phyloP scores from a whole-genome alignment of 1,140 invertebrate genomes.

The Leptopilina boulardi region DNA sequence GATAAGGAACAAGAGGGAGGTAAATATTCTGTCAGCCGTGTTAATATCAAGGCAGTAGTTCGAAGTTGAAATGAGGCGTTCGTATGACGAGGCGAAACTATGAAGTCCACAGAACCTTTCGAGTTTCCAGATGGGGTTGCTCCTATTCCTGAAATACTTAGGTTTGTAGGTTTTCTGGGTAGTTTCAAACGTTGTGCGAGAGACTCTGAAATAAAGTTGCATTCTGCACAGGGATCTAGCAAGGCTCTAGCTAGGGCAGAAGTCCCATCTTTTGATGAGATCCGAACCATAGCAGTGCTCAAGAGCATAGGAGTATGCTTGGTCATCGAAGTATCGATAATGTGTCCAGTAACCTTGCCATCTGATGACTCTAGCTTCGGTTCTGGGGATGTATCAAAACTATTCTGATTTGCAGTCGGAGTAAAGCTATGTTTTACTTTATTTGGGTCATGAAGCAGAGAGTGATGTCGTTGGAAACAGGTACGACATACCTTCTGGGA shows the following conservation, averaged over 20 bases:
- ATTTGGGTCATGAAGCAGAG: neutral
- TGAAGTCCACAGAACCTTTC: neutral
- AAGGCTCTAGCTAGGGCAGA: neutral
- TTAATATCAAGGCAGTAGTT: neutral
- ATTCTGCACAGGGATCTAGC: neutral
- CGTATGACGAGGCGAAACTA: neutral
- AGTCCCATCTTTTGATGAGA: neutral
- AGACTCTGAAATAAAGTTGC: neutral
- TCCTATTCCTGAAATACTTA: neutral
- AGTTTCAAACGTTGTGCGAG: neutral
- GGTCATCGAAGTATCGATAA: neutral
- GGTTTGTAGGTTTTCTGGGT: neutral
- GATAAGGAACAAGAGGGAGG: neutral
- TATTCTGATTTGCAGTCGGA: neutral
- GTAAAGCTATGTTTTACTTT: neutral
- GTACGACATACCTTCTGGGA: neutral
- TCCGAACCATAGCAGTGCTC: no score
- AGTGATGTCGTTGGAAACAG: neutral
- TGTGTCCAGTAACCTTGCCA: neutral
- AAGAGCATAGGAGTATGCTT: neutral
- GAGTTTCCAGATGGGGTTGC: neutral
- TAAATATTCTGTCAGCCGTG: neutral
- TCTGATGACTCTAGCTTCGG: neutral
- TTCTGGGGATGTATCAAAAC: neutral
- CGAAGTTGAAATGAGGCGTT: neutral